Base-by-base conservation (phyloP, 2,797 vertebrate genomes). In the Hippoglossus hippoglossus region DNA sequence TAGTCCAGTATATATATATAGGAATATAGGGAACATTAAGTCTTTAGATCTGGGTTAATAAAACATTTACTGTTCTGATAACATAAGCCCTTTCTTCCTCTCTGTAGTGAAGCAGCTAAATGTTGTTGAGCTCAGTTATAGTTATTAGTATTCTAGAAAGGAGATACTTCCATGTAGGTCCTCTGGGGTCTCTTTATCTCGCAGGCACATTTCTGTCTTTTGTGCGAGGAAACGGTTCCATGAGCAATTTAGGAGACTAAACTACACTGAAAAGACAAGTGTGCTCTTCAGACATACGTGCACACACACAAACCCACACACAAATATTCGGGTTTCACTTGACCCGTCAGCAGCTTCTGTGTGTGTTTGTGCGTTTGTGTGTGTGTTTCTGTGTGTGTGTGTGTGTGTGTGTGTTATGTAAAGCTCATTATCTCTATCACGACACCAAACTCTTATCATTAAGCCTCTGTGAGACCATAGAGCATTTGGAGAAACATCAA, bases 371-470 rank as follows among this genome's bases (percentile, higher is more conserved):
- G 52, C 61, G 60, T 47, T 22, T 22, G 24, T 61, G 39, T 54
- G 53, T 31, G 41, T 41, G 25, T 50, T 24, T 24, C 24, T 24
- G 24, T 24, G 24, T 24, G 24, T 24, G 21, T 16, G 11, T 64
- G 36, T 22, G 18, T 31, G 62, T 61, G 24, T 71, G 62, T 62
- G 3, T 73, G 71, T 88, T 85, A 83, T 78, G 79, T 75, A 86
- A 91, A 83, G 70, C 83, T 90, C 82, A 92, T 89, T 89, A 87
- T 87, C 80, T 86, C 62, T 78, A 78, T 89, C 83, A 82, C 63
- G 75, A 81, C 70, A 91, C 88, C 80, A 59, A 61, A 84, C 86
- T 81, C 79, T 77, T 85, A 86, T 86, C 73, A 84, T 89, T 83
- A 86, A 81, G 82, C 81, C 74, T 73, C 83, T 82, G 46, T 21